Evolutionary conservation across 2,113 vertebrate genomes (phyloP), one percentile per base, ranked within the genome.

Genomic region (Dascyllus trimaculatus): DNA sequence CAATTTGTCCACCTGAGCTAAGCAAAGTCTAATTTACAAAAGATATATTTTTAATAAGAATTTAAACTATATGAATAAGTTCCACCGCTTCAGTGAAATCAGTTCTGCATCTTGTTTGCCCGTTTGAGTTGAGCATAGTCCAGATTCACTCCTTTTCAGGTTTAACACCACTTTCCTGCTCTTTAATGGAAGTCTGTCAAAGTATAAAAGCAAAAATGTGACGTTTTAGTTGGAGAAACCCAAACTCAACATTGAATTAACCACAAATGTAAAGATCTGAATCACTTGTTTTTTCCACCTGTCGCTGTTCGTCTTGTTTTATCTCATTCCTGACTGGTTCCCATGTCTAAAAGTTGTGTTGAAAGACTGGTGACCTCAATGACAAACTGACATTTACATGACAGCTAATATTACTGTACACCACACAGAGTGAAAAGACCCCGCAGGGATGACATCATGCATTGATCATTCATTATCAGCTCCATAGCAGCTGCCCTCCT

Each of bases 391-490:
- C 64, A 82, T 77, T 80, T 57, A 62, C 24, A 61, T 84, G 79
- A 73, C 77, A 80, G 62, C 67, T 84, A 64, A 82, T 71, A 49
- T 53, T 46, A 67, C 57, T 58, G 66, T 71, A 64, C 52, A 26
- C 22, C 29, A 25, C 43, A 35, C 58, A 43, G 60, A 54, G 29
- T 74, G 59, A 85, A 79, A 81, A 60, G 57, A 80, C 45, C 56
- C 80, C 43, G 45, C 19, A 22, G 68, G 49, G 68, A 81, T 92
- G 90, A 93, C 89, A 90, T 92, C 89, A 91, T 76, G 54, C 81
- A 75, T 79, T 74, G 82, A 88, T 85, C 84, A 77, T 80, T 78
- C 67, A 80, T 75, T 76, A 86, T 87, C 56, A 48, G 71, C 67
- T 80, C 53, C 11, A 11, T 13, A 78, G 72, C 89, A 91, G 91